These are phyloP conservation scores for Danio rerio DNA, from an alignment of 2,113 vertebrate genomes.

Conservation along the genomic window GRCz12tu NC_133182.1:74200501-74201000, in stretches of 20 bases:
- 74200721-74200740: too few species aligned
- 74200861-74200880: constrained; percentile 21
- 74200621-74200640: too few species aligned
- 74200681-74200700: too few species aligned
- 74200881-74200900: constrained; percentile 18
- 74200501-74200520: too few species aligned
- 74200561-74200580: too few species aligned
- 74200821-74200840: not conserved
- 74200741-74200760: not conserved
- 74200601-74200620: too few species aligned
- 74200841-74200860: not conserved
- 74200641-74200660: too few species aligned
- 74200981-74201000: constrained; percentile 71
- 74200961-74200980: constrained; percentile 71
- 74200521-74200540: too few species aligned
- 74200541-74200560: too few species aligned
- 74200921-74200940: constrained; percentile 33
- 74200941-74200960: constrained; percentile 65
- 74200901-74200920: not conserved
- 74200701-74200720: too few species aligned
- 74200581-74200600: too few species aligned
- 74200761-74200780: not conserved
- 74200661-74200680: too few species aligned
- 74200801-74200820: not conserved
- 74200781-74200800: not conserved